phyloP scores from a whole-genome alignment of 2,797 vertebrate genomes.

The Lepilemur septentrionalis region DNA sequence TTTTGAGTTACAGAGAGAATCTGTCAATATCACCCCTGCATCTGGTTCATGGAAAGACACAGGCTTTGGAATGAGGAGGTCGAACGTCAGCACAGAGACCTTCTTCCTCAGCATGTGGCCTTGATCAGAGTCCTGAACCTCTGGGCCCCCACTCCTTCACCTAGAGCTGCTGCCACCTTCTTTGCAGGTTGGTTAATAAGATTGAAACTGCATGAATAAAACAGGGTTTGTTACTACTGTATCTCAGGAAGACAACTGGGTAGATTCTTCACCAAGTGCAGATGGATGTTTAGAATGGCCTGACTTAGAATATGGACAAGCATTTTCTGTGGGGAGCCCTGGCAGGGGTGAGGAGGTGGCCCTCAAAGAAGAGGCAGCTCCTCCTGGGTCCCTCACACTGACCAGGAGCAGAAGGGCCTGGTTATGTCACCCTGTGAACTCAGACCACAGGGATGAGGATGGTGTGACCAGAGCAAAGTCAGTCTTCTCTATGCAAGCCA shows the following conservation, averaged over 20 bases:
- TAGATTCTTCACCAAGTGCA: not conserved
- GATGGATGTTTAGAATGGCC: not conserved
- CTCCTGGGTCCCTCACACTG: not conserved
- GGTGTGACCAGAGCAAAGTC: not conserved
- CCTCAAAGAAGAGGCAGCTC: not conserved
- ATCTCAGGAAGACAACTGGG: not conserved
- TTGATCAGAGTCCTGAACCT: not conserved
- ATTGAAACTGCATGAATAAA: not conserved
- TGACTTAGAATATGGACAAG: not conserved
- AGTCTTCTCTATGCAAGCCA: not conserved
- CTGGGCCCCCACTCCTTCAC: not conserved
- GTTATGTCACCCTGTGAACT: not conserved
- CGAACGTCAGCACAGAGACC: not conserved
- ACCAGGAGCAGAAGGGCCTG: not conserved
- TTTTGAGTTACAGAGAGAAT: not conserved
- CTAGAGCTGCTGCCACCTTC: not conserved
- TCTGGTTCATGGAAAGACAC: not conserved
- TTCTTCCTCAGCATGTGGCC: not conserved
- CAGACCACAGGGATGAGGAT: not conserved
- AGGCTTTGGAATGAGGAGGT: not conserved
- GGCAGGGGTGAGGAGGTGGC: not conserved
- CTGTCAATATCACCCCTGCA: not conserved
- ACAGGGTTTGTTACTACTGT: not conserved
- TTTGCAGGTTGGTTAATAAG: not conserved
- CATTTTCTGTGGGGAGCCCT: not conserved